Conservation (phyloP, 2,113 vertebrate species). For the Misgurnus mizolepis region DNA sequence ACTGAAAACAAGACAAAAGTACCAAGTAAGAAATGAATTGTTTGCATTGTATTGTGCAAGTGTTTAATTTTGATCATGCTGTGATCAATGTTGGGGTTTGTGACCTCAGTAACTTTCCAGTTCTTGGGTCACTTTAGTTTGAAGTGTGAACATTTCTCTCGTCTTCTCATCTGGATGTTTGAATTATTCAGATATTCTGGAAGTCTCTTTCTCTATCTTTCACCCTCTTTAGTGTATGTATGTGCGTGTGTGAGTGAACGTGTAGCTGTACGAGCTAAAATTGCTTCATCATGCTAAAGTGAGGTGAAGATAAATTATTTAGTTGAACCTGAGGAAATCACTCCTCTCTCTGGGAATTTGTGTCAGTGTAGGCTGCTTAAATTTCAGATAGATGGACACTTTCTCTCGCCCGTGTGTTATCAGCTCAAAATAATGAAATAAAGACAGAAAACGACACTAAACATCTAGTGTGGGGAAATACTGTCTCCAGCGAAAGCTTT, state of each 20-base stretch:
- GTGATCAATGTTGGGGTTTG: too few species aligned
- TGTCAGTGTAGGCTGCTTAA: slow-evolving; percentile 79
- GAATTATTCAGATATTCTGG: slow-evolving; percentile 93
- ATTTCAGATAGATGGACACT: slow-evolving; percentile 80
- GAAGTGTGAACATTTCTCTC: slow-evolving; percentile 70
- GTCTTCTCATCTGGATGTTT: slow-evolving; percentile 85
- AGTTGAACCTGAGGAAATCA: slow-evolving; percentile 90
- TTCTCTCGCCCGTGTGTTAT: slow-evolving; percentile 39
- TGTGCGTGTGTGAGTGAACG: slow-evolving; percentile 64
- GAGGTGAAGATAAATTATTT: slow-evolving; percentile 97
- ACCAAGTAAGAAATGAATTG: too few species aligned
- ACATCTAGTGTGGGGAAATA: slow-evolving; percentile 16
- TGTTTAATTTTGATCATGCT: too few species aligned
- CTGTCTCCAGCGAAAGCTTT: not conserved
- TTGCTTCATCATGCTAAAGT: slow-evolving; percentile 96
- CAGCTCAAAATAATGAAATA: slow-evolving; percentile 47
- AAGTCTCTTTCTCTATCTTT: slow-evolving; percentile 64
- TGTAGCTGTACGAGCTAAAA: slow-evolving; percentile 90
- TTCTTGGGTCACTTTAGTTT: not conserved
- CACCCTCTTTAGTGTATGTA: slow-evolving; percentile 23
- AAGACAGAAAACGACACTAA: slow-evolving; percentile 27
- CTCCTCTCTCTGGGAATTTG: slow-evolving; percentile 82
- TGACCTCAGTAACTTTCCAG: not conserved
- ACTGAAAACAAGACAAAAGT: too few species aligned
- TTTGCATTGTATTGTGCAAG: too few species aligned